A percentile compares a stretch with the other conserved stretches of the same genome.
These are phyloP conservation scores for Porites evermanni DNA, from an alignment of 92 coral and sea anemone genomes.

Conservation along the genomic window DNA sequence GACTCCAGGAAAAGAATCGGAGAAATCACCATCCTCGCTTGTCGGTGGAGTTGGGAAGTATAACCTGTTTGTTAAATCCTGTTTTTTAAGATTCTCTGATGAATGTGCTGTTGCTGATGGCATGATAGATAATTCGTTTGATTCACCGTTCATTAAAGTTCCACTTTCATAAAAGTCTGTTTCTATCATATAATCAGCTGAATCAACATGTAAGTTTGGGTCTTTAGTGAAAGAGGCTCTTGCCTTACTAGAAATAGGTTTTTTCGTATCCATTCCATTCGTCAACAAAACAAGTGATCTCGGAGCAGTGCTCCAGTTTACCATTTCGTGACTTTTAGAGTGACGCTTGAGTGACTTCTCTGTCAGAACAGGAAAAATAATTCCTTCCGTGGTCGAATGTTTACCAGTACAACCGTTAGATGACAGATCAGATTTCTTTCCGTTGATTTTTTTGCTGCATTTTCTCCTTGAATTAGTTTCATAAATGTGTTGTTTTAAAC, in stretches of 20 bases:
- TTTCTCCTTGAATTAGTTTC: constrained; percentile 36
- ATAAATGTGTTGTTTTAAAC: constrained; percentile 48
- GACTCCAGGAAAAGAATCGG: not conserved
- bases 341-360: constrained; percentile 21
- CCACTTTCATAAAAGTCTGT: not conserved
- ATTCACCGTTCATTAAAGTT: not conserved
- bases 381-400: not conserved
- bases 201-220: not conserved
- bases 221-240: not conserved
- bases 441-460: not conserved
- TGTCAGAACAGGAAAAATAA: constrained; percentile 36
- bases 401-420: not conserved
- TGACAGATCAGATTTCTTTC: not conserved
- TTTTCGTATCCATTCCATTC: not conserved
- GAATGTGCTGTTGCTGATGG: constrained; percentile 5
- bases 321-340: constrained; percentile 29
- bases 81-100: not conserved
- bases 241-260: not conserved
- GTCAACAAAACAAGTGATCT: not conserved
- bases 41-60: constrained; percentile 69
- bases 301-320: not conserved
- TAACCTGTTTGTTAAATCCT: not conserved
- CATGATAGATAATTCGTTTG: not conserved
- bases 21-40: constrained; percentile 47
- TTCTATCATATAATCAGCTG: not conserved